Percentiles rank a stretch among this genome's conserved stretches.
phyloP scores from a whole-genome alignment of 2,888 invertebrate species.

The Polia nebulosa region DNA sequence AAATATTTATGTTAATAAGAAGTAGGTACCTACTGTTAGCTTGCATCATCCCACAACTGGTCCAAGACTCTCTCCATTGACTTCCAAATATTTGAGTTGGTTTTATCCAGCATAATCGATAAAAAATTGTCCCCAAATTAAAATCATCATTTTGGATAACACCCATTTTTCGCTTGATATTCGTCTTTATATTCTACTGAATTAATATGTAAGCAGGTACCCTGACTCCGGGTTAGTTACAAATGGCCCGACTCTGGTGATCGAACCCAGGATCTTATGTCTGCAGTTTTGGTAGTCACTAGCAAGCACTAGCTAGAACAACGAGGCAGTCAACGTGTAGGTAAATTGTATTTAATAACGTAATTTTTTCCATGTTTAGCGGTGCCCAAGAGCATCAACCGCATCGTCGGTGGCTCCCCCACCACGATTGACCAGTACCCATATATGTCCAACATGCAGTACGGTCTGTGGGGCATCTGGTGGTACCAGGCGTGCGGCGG shows the following conservation, averaged over 20 bases:
- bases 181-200: no score
- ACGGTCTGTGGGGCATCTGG: slow-evolving; percentile 61
- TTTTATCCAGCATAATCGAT: background rate
- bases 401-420: slow-evolving; percentile 77
- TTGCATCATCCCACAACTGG: background rate
- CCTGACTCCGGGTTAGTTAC: background rate
- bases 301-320: background rate
- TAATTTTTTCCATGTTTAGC: slow-evolving; percentile 62
- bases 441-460: slow-evolving; percentile 80
- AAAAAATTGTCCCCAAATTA: no score
- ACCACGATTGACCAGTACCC: slow-evolving; percentile 75
- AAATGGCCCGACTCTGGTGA: background rate
- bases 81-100: background rate
- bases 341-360: no score
- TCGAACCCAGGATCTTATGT: background rate
- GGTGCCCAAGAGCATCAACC: slow-evolving; percentile 67
- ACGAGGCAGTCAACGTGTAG: background rate
- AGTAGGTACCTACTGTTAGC: background rate
- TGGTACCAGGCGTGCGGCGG: slow-evolving; percentile 78
- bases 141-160: background rate
- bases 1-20: background rate
- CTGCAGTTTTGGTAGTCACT: no score
- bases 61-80: background rate
- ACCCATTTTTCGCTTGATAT: background rate
- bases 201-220: no score